These are phyloP conservation scores for Momotus momota DNA, from an alignment of 2,797 vertebrate species.

Conservation along the genomic window DNA sequence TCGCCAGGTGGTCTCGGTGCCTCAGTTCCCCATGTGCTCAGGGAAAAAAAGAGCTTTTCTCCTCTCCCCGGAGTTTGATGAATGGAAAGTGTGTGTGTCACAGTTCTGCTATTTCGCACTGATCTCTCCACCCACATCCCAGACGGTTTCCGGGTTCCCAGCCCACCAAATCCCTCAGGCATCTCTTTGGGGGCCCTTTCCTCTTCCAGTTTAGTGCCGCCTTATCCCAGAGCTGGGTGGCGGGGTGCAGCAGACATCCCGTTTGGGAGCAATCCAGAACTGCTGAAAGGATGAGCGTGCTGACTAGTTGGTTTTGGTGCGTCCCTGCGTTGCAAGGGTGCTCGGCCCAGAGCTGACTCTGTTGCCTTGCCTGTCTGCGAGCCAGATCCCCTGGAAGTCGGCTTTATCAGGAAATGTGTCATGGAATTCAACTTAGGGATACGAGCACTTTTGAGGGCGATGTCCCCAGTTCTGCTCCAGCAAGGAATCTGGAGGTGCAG, in stretches of 20 bases:
- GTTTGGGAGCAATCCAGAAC: conserved; percentile 60
- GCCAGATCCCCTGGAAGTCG: conserved; percentile 59
- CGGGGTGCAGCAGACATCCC: conserved; percentile 63
- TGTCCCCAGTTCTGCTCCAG: conserved; percentile 46
- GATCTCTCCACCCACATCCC: conserved; percentile 71
- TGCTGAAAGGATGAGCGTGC: conserved; percentile 57
- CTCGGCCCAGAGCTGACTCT: conserved; percentile 51
- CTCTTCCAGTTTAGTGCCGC: conserved; percentile 47
- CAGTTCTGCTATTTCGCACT: conserved; percentile 55
- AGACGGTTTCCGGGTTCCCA: conserved; percentile 73
- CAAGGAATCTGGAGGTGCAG: conserved; percentile 59
- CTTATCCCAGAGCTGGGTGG: conserved; percentile 57
- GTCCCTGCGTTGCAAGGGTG: conserved; percentile 54
- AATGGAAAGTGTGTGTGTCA: conserved; percentile 65
- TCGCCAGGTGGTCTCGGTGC: conserved; percentile 34
- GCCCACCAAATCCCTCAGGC: conserved; percentile 67
- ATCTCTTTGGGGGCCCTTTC: conserved; percentile 65
- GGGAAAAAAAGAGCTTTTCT: not conserved
- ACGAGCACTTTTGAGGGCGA: conserved; percentile 41
- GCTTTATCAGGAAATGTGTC: conserved; percentile 65
- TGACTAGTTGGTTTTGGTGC: conserved; percentile 37
- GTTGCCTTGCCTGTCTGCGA: conserved; percentile 49
- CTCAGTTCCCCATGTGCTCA: not conserved
- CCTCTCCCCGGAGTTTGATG: conserved; percentile 32
- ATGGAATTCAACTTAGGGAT: not conserved